Conservation (phyloP, 2,113 vertebrate species). For the Edolisoma coerulescens region DNA sequence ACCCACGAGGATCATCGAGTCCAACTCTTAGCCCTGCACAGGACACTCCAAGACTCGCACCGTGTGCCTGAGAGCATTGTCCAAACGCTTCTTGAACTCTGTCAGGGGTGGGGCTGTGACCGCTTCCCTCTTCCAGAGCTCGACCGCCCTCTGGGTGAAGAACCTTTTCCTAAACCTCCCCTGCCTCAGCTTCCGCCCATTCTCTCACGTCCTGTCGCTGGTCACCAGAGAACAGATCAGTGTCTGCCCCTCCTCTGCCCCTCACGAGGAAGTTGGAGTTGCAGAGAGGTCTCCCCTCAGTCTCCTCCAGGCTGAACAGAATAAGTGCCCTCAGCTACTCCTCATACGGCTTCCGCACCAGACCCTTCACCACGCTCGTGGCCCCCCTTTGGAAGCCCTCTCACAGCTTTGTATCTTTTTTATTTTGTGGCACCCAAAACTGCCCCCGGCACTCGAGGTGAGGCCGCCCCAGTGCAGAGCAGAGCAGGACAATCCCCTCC, state of each 20-base stretch:
- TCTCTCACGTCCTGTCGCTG: neutral
- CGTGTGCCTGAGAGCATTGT: neutral
- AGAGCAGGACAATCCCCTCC: neutral
- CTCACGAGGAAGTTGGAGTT: accelerated
- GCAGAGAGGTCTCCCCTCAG: neutral
- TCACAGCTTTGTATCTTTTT: neutral
- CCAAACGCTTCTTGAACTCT: neutral
- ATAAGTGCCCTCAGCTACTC: neutral
- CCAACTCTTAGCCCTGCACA: neutral
- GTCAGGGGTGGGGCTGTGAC: neutral
- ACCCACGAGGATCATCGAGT: neutral
- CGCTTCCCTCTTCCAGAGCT: neutral
- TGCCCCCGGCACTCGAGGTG: too few species aligned
- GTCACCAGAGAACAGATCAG: neutral
- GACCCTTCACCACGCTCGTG: neutral
- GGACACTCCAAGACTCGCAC: neutral
- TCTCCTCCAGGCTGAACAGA: neutral
- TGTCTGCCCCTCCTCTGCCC: neutral
- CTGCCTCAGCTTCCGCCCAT: neutral
- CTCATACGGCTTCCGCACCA: neutral
- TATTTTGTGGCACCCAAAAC: neutral
- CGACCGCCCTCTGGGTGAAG: neutral
- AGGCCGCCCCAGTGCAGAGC: accelerated
- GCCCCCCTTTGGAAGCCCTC: neutral
- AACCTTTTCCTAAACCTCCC: neutral